Percentiles rank a stretch among this genome's conserved stretches.
Conservation (phyloP, 2,797 vertebrate species). For the Halcyon smyrnensis region DNA sequence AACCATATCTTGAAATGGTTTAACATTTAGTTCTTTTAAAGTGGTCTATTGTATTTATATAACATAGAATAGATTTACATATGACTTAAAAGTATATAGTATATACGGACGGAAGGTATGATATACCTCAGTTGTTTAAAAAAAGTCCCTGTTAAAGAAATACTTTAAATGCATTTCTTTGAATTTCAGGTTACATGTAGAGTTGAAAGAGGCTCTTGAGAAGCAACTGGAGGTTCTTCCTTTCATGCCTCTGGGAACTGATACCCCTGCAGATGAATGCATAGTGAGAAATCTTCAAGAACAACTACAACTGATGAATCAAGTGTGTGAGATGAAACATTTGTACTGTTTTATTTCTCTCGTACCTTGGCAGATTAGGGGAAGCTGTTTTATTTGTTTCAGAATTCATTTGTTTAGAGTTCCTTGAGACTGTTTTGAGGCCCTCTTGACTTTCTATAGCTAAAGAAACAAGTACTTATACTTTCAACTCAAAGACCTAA, state of each 20-base stretch:
- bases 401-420: neutral
- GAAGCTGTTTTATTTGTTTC: neutral
- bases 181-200: slow-evolving; percentile 85
- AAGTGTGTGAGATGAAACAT: slow-evolving; percentile 78
- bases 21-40: neutral
- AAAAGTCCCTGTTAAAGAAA: neutral
- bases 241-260: slow-evolving; percentile 59
- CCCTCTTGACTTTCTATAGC: neutral
- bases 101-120: neutral
- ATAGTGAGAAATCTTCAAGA: slow-evolving; percentile 87
- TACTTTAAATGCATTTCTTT: neutral
- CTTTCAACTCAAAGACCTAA: neutral
- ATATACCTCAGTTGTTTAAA: neutral
- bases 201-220: slow-evolving; percentile 87
- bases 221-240: slow-evolving; percentile 85
- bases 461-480: neutral
- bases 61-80: neutral
- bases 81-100: neutral
- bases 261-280: slow-evolving; percentile 77
- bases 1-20: neutral
- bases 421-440: neutral
- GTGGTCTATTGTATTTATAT: neutral
- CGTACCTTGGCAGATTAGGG: neutral
- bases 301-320: slow-evolving; percentile 85
- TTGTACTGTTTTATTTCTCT: neutral